Percentiles rank a stretch among this genome's conserved stretches.
These are phyloP conservation scores for Actinia tenebrosa DNA, from an alignment of 64 coral and sea anemone species.

Conservation along the genomic window DNA sequence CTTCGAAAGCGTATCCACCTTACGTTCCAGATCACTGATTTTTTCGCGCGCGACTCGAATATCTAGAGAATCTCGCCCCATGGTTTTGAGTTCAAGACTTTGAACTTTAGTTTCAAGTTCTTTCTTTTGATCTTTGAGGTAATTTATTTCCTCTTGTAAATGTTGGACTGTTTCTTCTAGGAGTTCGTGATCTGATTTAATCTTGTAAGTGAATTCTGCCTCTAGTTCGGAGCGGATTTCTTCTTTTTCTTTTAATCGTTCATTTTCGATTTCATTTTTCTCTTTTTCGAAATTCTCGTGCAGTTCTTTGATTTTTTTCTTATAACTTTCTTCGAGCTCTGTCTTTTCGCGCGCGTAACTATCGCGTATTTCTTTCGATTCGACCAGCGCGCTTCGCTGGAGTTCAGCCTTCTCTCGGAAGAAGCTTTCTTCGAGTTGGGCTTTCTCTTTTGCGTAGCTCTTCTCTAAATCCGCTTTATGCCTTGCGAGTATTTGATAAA, in stretches of 20 bases:
- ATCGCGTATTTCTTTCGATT: conserved; percentile 71
- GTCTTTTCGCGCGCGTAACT: conserved; percentile 75
- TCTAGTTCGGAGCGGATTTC: conserved; percentile 74
- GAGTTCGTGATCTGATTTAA: conserved; percentile 71
- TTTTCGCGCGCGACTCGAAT: conserved; percentile 68
- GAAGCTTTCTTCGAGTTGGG: conserved; percentile 80
- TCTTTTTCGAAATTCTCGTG: conserved; percentile 73
- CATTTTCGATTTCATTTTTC: conserved; percentile 80
- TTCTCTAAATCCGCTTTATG: conserved; percentile 87
- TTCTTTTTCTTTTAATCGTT: conserved; percentile 62
- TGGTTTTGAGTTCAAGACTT: conserved; percentile 70
- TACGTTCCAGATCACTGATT: conserved; percentile 51
- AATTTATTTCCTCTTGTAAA: conserved; percentile 81
- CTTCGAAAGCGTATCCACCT: conserved; percentile 59
- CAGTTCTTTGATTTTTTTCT: conserved; percentile 87
- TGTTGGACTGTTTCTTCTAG: conserved; percentile 79
- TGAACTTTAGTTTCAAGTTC: conserved; percentile 92
- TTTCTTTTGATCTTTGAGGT: conserved; percentile 88
- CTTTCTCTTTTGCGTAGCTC: conserved; percentile 75
- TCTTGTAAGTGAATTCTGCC: conserved; percentile 59
- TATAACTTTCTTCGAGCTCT: conserved; percentile 87
- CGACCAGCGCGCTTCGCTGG: conserved; percentile 55
- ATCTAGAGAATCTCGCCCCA: conserved; percentile 70
- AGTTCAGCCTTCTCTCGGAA: conserved; percentile 62
- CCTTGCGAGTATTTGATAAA: conserved; percentile 55